phyloP scores from a whole-genome alignment of 2,113 vertebrate species.

The Lonchura striata region DNA sequence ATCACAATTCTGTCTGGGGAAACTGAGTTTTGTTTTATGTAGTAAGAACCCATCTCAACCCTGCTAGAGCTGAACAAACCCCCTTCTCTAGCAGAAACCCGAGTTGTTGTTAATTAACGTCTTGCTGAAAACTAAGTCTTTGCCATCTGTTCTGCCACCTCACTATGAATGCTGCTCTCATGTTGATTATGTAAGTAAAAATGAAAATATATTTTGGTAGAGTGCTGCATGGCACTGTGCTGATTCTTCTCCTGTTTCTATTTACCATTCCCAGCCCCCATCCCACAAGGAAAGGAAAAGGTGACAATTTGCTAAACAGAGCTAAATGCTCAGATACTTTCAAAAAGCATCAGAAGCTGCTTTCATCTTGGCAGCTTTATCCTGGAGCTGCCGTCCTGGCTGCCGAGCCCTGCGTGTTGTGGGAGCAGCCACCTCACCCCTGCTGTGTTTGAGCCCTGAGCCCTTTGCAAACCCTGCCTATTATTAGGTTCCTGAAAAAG shows the following conservation, averaged over 20 bases:
- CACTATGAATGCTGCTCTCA: slow-evolving; percentile 31
- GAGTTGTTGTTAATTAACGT: slow-evolving; percentile 41
- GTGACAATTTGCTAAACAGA: neutral
- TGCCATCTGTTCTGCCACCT: slow-evolving; percentile 68
- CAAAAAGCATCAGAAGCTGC: too few species aligned
- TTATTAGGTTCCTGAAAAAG: neutral
- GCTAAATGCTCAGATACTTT: too few species aligned
- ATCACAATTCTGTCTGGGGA: neutral
- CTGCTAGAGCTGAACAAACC: neutral
- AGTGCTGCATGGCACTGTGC: slow-evolving; percentile 41
- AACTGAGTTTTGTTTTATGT: neutral
- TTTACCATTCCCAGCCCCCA: neutral
- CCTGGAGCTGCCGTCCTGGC: neutral
- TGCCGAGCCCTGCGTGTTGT: neutral
- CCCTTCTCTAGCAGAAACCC: neutral
- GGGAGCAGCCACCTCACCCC: neutral
- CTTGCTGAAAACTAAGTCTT: slow-evolving; percentile 37
- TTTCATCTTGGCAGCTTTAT: neutral
- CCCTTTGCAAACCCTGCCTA: neutral
- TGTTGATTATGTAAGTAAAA: slow-evolving; percentile 65
- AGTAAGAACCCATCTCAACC: neutral
- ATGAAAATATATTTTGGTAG: slow-evolving; percentile 65
- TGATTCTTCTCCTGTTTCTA: neutral
- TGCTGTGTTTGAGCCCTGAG: neutral
- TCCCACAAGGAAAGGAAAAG: neutral